Conservation (phyloP, 2,888 invertebrate species). For the Notodonta dromedarius region DNA sequence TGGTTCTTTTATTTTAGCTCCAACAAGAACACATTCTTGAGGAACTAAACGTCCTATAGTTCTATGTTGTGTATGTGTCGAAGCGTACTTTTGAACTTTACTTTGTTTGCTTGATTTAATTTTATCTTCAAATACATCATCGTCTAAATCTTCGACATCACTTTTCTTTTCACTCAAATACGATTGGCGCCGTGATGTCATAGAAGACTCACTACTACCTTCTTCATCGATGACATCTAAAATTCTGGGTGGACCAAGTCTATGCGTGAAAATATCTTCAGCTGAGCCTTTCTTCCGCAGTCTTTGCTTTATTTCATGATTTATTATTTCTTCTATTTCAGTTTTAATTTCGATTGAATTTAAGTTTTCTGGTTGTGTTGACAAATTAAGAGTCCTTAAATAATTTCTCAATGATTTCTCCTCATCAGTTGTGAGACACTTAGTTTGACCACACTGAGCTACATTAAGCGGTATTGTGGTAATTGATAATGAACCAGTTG, state of each 20-base stretch:
- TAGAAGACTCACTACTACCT: constrained; percentile 86
- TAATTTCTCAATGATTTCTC: constrained; percentile 83
- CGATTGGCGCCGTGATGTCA: constrained; percentile 82
- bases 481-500: constrained; percentile 67
- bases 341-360: constrained; percentile 69
- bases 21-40: constrained; percentile 84
- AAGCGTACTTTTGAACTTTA: constrained; percentile 44
- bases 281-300: constrained; percentile 69
- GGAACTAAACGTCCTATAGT: constrained; percentile 65
- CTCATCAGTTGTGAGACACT: constrained; percentile 82
- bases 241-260: constrained; percentile 86
- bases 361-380: constrained; percentile 73
- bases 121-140: constrained; percentile 76
- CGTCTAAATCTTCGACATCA: constrained; percentile 77
- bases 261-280: constrained; percentile 63
- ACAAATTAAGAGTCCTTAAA: constrained; percentile 82
- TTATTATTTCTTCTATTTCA: constrained; percentile 75
- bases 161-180: constrained; percentile 78
- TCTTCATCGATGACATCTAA: constrained; percentile 92
- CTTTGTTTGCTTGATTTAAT: constrained; percentile 47
- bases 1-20: constrained; percentile 84
- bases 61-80: constrained; percentile 48
- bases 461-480: constrained; percentile 72
- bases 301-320: constrained; percentile 72
- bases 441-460: constrained; percentile 67